A percentile compares a stretch with the other conserved stretches of the same genome.
These are phyloP conservation scores for Andrena trimmerana DNA, from an alignment of 2,888 invertebrate genomes.

Conservation along the genomic window DNA sequence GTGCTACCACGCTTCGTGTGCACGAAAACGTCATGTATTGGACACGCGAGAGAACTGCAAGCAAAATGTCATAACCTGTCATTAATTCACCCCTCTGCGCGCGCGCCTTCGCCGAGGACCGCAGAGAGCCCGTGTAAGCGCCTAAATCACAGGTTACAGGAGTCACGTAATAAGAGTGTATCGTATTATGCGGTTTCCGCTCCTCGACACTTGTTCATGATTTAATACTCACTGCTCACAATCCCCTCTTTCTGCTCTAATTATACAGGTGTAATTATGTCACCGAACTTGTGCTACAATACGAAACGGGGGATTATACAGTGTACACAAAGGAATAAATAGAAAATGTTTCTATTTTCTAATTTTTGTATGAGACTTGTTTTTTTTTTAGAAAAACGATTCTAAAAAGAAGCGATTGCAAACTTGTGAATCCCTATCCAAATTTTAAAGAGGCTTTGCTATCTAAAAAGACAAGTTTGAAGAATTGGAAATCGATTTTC, in stretches of 20 bases:
- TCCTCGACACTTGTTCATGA: constrained; percentile 21
- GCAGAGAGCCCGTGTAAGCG: constrained; percentile 59
- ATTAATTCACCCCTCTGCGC: constrained; percentile 78
- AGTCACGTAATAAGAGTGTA: constrained; percentile 67
- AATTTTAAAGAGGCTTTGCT: too few relatives aligned
- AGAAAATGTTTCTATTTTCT: too few relatives aligned
- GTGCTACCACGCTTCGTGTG: constrained; percentile 67
- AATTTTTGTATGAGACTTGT: too few relatives aligned
- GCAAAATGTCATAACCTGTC: constrained; percentile 81
- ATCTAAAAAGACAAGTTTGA: too few relatives aligned
- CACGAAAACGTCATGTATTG: constrained; percentile 21
- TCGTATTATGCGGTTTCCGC: constrained; percentile 37
- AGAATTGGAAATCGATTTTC: too few relatives aligned
- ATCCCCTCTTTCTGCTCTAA: background rate
- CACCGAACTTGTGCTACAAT: too few relatives aligned
- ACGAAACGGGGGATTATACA: too few relatives aligned
- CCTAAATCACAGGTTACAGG: constrained; percentile 77
- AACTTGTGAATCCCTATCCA: too few relatives aligned
- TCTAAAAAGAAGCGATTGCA: too few relatives aligned
- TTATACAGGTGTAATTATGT: background rate
- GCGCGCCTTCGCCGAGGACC: constrained; percentile 48
- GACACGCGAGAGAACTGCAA: constrained; percentile 65
- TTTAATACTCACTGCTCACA: constrained; percentile 21
- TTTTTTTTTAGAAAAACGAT: too few relatives aligned
- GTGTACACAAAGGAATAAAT: too few relatives aligned